Conservation (phyloP, 1,140 invertebrate species). For the Zaprionus ornatus region DNA sequence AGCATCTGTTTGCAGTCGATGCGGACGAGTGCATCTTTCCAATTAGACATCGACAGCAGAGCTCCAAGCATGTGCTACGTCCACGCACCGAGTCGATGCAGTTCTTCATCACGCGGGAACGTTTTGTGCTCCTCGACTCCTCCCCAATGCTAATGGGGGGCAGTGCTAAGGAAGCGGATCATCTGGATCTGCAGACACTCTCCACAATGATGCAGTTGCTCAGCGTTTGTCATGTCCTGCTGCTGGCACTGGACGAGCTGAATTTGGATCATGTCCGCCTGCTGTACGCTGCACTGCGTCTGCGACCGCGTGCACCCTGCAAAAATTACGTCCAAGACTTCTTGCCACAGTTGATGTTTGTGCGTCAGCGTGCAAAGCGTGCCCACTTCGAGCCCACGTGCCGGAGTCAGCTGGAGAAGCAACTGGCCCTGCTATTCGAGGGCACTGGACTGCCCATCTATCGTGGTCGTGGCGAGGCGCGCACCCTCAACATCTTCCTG, state of each 20-base stretch:
- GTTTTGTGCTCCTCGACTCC: conserved; percentile 87
- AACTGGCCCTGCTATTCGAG: conserved; percentile 51
- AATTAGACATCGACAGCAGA: conserved; percentile 46
- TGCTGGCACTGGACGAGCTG: conserved; percentile 93
- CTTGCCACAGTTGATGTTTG: conserved; percentile 75
- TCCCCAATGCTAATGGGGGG: conserved; percentile 81
- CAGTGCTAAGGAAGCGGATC: conserved; percentile 85
- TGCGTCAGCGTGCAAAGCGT: conserved; percentile 67
- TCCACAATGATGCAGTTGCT: conserved; percentile 91
- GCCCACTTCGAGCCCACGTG: conserved; percentile 53
- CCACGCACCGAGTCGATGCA: conserved; percentile 69
- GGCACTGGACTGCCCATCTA: conserved; percentile 63
- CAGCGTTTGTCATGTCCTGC: conserved; percentile 94
- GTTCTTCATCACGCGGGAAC: conserved; percentile 87
- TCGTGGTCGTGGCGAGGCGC: conserved; percentile 52
- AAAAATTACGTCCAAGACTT: conserved; percentile 60
- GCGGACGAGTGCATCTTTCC: conserved; percentile 65
- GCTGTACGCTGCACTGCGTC: conserved; percentile 61
- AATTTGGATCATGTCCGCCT: conserved; percentile 87
- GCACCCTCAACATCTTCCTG: conserved; percentile 55
- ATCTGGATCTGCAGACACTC: conserved; percentile 86
- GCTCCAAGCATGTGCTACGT: conserved; percentile 39
- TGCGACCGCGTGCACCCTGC: conserved; percentile 57
- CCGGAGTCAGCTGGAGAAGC: conserved; percentile 49
- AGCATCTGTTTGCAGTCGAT: conserved; percentile 62